These are phyloP conservation scores for Meandrina meandrites DNA, from an alignment of 92 coral and sea anemone genomes.

Conservation along the genomic window DNA sequence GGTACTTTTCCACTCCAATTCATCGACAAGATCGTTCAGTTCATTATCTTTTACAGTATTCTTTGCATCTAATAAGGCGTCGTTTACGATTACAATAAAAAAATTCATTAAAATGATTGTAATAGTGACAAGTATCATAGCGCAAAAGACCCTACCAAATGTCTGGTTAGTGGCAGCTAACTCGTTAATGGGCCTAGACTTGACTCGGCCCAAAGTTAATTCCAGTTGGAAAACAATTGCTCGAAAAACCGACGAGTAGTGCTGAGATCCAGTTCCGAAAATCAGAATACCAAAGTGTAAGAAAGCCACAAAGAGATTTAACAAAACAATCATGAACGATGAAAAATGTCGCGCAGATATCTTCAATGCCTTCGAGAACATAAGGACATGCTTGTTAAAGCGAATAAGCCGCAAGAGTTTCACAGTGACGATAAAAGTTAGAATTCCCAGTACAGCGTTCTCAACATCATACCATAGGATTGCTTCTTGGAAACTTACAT, in stretches of 20 bases:
- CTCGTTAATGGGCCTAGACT: conserved; percentile 10
- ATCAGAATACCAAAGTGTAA: conserved; percentile 40
- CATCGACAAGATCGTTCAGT: conserved; percentile 17
- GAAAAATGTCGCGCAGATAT: conserved; percentile 32
- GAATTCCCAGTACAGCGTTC: conserved; percentile 57
- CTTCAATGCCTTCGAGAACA: conserved; percentile 51
- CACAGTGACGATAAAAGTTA: conserved; percentile 52
- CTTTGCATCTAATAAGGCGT: conserved; percentile 16
- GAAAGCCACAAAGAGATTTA: conserved; percentile 45
- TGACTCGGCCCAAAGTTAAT: conserved; percentile 33
- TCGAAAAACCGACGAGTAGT: conserved; percentile 41
- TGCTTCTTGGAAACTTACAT: conserved; percentile 60
- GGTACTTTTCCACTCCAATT: neutral
- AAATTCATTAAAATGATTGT: conserved; percentile 55
- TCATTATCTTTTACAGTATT: neutral
- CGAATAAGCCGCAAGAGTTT: conserved; percentile 68
- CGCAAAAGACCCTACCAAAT: neutral
- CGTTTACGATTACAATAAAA: conserved; percentile 58
- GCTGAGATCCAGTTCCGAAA: conserved; percentile 48
- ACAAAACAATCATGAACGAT: conserved; percentile 40
- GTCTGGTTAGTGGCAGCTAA: neutral
- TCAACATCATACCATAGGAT: conserved; percentile 56
- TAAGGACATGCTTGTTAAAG: conserved; percentile 61
- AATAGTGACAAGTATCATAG: conserved; percentile 34
- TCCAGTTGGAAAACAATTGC: conserved; percentile 39